Percentiles rank a stretch among this genome's conserved stretches.
Evolutionary conservation across 1,140 invertebrate species (phyloP).

Genomic region (Cardiocondyla obscurior): DNA sequence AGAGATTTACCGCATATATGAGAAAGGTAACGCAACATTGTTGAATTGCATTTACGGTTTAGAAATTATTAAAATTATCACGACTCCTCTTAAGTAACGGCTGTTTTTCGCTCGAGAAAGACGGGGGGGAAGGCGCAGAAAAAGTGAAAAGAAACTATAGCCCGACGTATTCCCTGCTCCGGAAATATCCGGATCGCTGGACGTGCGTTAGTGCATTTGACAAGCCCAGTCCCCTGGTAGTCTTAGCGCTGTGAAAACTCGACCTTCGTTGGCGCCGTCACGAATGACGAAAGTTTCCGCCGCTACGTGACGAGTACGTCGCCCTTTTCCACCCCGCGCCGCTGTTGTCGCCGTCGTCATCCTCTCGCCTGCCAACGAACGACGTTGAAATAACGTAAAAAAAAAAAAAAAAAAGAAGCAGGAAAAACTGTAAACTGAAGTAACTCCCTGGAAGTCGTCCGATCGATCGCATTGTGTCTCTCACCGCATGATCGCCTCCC

Average conservation of each 20-base stretch:
- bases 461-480: conserved; percentile 56
- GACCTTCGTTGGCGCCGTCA: conserved; percentile 52
- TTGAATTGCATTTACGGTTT: no score
- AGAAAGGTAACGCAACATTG: no score
- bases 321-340: background rate
- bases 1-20: background rate
- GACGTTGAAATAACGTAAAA: conserved; percentile 43
- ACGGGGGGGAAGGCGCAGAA: background rate
- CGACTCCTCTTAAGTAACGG: background rate
- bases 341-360: background rate
- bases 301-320: conserved; percentile 48
- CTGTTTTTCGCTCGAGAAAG: background rate
- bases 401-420: conserved; percentile 45
- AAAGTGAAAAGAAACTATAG: background rate
- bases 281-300: conserved; percentile 56
- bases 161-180: background rate
- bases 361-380: background rate
- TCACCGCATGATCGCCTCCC: conserved; percentile 47
- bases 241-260: conserved; percentile 41
- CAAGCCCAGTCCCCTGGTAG: background rate
- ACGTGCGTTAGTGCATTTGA: conserved; percentile 39
- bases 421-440: conserved; percentile 55
- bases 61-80: no score
- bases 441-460: conserved; percentile 50
- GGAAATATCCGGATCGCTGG: conserved; percentile 19